A percentile compares a stretch with the other conserved stretches of the same genome.
Evolutionary conservation across 2,113 vertebrate species (phyloP).

Genomic region (Meleagris gallopavo): DNA sequence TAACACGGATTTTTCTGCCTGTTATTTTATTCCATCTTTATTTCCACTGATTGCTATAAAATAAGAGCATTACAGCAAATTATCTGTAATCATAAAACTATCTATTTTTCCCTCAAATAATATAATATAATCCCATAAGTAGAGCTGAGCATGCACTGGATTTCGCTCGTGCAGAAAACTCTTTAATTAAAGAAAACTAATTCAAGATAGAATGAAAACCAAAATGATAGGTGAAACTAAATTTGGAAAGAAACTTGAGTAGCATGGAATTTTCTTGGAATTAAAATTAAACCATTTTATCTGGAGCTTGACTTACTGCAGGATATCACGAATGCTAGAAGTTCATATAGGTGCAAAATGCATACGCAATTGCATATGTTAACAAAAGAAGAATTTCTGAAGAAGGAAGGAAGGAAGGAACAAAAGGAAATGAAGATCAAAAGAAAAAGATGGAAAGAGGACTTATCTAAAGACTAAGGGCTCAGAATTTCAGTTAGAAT

Average conservation of each 20-base stretch:
- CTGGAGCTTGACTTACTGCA: background rate
- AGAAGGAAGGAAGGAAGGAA: background rate
- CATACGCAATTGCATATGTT: background rate
- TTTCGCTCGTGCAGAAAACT: constrained; percentile 7
- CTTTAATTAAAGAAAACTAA: constrained; percentile 60
- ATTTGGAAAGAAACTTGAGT: constrained; percentile 19
- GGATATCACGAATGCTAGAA: background rate
- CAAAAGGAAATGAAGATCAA: no score
- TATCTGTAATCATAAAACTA: constrained; percentile 50
- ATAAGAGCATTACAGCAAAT: constrained; percentile 53
- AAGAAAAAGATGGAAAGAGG: background rate
- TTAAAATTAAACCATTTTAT: constrained; percentile 1
- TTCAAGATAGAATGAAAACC: constrained; percentile 43
- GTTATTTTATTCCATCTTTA: constrained; percentile 43
- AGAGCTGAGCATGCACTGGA: background rate
- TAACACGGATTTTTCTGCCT: constrained; percentile 32
- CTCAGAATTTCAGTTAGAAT: background rate
- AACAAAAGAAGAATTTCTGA: background rate
- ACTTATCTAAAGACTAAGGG: background rate
- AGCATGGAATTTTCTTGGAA: background rate
- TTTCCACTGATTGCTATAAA: constrained; percentile 29
- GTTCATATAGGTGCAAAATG: background rate
- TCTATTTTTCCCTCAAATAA: constrained; percentile 27
- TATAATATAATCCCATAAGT: constrained; percentile 49
- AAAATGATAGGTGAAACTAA: constrained; percentile 19